phyloP scores from a whole-genome alignment of 1,140 invertebrate genomes.

The Bombus sibiricus region DNA sequence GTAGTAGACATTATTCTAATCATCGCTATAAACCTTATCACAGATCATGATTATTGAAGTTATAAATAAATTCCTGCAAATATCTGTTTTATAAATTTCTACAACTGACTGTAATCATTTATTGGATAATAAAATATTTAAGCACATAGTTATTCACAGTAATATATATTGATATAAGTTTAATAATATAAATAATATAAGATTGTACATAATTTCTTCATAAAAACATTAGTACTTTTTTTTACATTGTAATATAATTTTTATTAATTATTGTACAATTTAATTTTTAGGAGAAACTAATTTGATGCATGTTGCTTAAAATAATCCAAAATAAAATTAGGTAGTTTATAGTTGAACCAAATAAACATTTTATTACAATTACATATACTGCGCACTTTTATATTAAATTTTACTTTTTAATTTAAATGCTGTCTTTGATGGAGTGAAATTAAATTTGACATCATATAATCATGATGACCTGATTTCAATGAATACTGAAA shows the following conservation, averaged over 20 bases:
- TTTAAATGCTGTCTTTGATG: not conserved
- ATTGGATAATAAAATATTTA: conserved; percentile 1
- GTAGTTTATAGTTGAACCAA: not conserved
- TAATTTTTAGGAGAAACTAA: not conserved
- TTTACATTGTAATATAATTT: not conserved
- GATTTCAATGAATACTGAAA: not conserved
- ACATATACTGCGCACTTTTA: not conserved
- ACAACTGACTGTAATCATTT: not conserved
- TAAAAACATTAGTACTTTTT: not conserved
- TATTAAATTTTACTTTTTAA: not conserved
- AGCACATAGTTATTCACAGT: not conserved
- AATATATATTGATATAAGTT: too few species aligned
- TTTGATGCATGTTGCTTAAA: not conserved
- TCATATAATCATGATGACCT: too few species aligned
- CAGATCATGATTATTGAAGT: not conserved
- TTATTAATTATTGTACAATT: not conserved
- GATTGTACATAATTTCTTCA: not conserved
- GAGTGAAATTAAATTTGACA: not conserved
- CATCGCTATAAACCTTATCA: not conserved
- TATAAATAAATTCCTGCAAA: not conserved
- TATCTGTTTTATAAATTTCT: not conserved
- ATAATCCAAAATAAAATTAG: not conserved
- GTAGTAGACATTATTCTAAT: not conserved
- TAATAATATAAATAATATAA: too few species aligned
- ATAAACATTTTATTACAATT: not conserved